Evolutionary conservation across 2,113 vertebrate genomes (phyloP), one percentile per base, ranked within the genome.

Genomic region (Varanus komodoensis): DNA sequence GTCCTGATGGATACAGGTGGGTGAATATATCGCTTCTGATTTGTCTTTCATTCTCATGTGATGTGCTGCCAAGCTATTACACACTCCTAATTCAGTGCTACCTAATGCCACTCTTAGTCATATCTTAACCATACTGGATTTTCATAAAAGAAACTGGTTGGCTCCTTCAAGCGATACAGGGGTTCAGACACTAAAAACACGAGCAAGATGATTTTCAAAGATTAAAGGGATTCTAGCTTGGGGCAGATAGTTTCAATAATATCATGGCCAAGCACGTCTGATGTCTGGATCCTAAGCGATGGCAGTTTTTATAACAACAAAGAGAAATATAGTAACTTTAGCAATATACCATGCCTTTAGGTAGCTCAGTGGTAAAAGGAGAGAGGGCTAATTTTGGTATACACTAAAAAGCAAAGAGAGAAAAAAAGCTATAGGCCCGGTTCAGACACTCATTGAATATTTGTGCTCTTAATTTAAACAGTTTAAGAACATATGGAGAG

Each of bases 21-120:
- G 86, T 93, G 88, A 93, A 95, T 77, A 82, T 17, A 82, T 84
- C 94, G 94, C 93, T 93, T 91, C 92, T 95, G 94, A 91, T 94
- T 96, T 86, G 93, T 92, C 91, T 67, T 75, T 89, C 91, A 91
- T 92, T 95, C 93, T 82, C 89, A 95, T 84, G 91, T 83, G 93
- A 90, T 90, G 81, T 82, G 68, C 83, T 94, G 93, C 94, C 93
- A 95, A 94, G 89, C 61, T 93, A 79, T 87, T 91, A 52, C 73
- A 80, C 86, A 82, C 38, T 94, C 79, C n/a, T 83, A 86, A 57
- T 86, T 94, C 84, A 93, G 86, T 48, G 34, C 52, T 17, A 86
- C 78, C 79, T 91, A 64, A 91, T 92, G 89, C 90, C 57, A 64
- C 74, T 86, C 0, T 32, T 94, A 85, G 64, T 48, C 92, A 86